Evolutionary conservation across 1,140 invertebrate genomes (phyloP).

Genomic region (Trichogramma pretiosum): DNA sequence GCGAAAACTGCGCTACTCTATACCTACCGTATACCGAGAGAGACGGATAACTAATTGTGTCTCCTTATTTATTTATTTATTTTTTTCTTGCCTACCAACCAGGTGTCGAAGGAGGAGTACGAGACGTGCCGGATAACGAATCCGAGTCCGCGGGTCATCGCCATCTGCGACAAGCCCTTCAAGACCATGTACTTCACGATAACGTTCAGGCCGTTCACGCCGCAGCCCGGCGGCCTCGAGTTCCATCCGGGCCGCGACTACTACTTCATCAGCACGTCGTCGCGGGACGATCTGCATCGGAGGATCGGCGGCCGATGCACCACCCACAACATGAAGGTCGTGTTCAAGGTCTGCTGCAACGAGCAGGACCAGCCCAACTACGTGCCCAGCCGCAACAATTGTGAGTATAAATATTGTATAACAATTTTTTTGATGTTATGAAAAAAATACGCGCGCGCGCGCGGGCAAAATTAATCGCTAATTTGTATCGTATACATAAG

Average conservation of each 20-base stretch:
- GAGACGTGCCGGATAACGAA: constrained; percentile 92
- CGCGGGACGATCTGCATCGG: constrained; percentile 81
- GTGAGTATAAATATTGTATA: constrained; percentile 35
- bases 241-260: constrained; percentile 91
- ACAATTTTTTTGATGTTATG: constrained; percentile 13
- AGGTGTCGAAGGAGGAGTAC: constrained; percentile 88
- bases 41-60: too few species aligned
- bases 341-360: constrained; percentile 88
- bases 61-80: too few species aligned
- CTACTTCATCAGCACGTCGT: constrained; percentile 92
- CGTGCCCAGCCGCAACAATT: constrained; percentile 43
- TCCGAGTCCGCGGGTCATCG: constrained; percentile 84
- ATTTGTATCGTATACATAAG: neutral
- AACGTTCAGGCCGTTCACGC: constrained; percentile 91
- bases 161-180: constrained; percentile 90
- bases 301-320: constrained; percentile 83
- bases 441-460: constrained; percentile 3
- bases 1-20: too few species aligned
- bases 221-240: constrained; percentile 87
- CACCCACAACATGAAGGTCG: constrained; percentile 90
- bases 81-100: too few species aligned
- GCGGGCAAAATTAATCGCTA: constrained; percentile 1
- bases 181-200: constrained; percentile 94
- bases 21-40: too few species aligned
- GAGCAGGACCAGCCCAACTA: constrained; percentile 37